Percentiles rank a stretch among this genome's conserved stretches.
These are phyloP conservation scores for Laticauda laticaudata DNA, from an alignment of 2,113 vertebrate genomes.

Conservation along the genomic window DNA sequence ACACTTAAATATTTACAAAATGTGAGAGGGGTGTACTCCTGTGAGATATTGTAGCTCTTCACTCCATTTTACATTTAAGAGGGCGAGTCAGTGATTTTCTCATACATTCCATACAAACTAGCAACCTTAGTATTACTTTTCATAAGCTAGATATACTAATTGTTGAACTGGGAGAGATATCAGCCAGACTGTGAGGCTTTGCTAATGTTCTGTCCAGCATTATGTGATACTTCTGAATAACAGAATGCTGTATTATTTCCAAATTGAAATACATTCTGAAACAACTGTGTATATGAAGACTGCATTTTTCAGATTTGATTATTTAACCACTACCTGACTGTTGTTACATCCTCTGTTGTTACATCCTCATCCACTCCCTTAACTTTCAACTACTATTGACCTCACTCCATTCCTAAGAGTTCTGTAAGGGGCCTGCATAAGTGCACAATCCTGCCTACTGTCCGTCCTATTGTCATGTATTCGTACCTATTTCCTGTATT, in stretches of 20 bases:
- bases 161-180: neutral
- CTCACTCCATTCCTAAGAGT: too few relatives aligned
- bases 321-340: neutral
- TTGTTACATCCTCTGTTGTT: too few relatives aligned
- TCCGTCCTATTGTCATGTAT: too few relatives aligned
- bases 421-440: too few relatives aligned
- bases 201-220: neutral
- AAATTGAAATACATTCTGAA: neutral
- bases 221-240: neutral
- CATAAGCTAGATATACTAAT: neutral
- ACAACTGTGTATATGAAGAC: neutral
- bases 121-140: neutral
- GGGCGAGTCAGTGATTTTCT: neutral
- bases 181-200: neutral
- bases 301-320: neutral
- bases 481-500: too few relatives aligned
- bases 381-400: too few relatives aligned
- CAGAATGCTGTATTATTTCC: neutral
- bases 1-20: too few relatives aligned
- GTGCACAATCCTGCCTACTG: too few relatives aligned
- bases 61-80: neutral
- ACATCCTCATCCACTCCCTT: too few relatives aligned
- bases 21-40: too few relatives aligned
- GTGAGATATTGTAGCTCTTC: neutral
- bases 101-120: neutral